phyloP scores from a whole-genome alignment of 2,113 vertebrate species.

The Neodon shergylaensis region DNA sequence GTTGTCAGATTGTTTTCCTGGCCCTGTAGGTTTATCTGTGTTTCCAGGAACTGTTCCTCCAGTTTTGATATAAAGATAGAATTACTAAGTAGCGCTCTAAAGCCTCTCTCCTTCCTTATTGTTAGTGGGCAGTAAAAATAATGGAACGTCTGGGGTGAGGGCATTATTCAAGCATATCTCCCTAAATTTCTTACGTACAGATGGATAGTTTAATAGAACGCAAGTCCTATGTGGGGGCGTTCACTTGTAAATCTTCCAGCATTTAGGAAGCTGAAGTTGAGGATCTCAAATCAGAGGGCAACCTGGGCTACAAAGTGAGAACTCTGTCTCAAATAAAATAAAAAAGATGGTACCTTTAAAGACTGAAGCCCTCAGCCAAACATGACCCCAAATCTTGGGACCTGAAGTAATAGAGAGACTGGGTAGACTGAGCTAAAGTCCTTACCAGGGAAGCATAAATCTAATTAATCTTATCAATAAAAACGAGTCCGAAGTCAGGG shows the following conservation, averaged over 20 bases:
- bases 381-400: neutral
- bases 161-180: constrained; percentile 15
- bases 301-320: neutral
- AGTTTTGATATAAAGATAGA: neutral
- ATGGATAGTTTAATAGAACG: neutral
- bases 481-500: no score
- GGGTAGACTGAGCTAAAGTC: neutral
- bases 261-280: neutral
- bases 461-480: no score
- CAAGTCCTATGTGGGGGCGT: neutral
- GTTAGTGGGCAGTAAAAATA: constrained; percentile 21
- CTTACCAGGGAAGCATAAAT: neutral
- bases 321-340: neutral
- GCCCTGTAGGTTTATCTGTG: neutral
- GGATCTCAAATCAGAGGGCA: neutral
- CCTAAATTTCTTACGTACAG: neutral
- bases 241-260: neutral
- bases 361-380: neutral
- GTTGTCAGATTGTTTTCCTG: constrained; percentile 20
- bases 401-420: neutral
- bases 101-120: neutral
- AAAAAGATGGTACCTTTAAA: neutral
- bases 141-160: neutral
- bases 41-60: neutral
- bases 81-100: neutral